Percentiles rank a stretch among this genome's conserved stretches.
Evolutionary conservation across 2,797 vertebrate genomes (phyloP).

Genomic region (Pogoniulus pusillus): DNA sequence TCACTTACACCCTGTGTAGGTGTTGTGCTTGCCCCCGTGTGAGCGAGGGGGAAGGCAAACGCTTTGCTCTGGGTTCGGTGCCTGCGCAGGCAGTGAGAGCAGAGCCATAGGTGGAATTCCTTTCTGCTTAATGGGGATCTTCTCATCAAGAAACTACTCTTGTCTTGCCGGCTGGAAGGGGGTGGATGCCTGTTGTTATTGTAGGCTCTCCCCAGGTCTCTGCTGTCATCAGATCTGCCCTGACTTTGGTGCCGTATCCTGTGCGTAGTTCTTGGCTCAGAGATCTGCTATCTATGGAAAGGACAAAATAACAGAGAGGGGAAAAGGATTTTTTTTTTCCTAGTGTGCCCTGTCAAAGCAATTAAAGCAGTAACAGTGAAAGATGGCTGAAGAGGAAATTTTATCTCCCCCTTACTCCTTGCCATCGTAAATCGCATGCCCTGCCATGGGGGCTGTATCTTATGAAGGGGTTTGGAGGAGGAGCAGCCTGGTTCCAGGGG

Average conservation of each 20-base stretch:
- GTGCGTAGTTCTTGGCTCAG: not conserved
- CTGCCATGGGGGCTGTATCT: not conserved
- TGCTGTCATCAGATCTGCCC: not conserved
- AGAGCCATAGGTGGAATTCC: not conserved
- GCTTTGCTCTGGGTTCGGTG: not conserved
- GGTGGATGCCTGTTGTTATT: not conserved
- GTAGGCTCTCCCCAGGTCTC: not conserved
- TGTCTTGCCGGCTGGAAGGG: not conserved
- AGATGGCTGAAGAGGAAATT: not conserved
- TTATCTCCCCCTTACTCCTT: not conserved
- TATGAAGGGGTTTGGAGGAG: not conserved
- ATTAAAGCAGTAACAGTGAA: not conserved
- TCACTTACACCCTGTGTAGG: accelerated
- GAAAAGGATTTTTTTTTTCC: not conserved
- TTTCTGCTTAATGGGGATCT: slow-evolving; percentile 2
- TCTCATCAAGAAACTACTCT: not conserved
- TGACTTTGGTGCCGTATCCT: not conserved
- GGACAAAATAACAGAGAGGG: not conserved
- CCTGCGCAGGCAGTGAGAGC: not conserved
- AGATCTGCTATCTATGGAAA: not conserved
- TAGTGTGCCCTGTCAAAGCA: not conserved
- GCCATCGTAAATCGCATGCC: not conserved
- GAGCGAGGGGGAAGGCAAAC: not conserved
- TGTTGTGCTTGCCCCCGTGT: accelerated
- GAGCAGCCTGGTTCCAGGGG: not conserved